These are phyloP conservation scores for Betta splendens DNA, from an alignment of 2,797 vertebrate genomes.

Conservation along the genomic window DNA sequence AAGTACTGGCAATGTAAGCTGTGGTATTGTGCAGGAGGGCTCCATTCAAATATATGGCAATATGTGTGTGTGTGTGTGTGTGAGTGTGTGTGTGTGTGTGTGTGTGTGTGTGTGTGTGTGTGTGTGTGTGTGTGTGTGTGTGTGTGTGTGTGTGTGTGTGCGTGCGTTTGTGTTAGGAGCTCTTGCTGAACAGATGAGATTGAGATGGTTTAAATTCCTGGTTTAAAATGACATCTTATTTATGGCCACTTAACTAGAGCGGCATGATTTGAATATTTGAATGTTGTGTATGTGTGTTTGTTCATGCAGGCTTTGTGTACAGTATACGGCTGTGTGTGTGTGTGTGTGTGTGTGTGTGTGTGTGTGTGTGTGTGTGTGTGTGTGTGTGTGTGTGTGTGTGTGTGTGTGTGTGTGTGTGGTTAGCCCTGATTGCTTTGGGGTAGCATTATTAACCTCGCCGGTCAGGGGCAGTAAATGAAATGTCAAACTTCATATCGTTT, in stretches of 20 bases:
- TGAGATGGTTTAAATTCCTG: slow-evolving; percentile 43
- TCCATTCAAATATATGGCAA: slow-evolving; percentile 29
- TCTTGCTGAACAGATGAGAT: slow-evolving; percentile 37
- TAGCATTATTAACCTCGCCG: slow-evolving; percentile 73
- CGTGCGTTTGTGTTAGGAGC: slow-evolving; percentile 19
- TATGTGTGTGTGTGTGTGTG: slow-evolving; percentile 13
- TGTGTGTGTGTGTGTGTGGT: slow-evolving; percentile 23
- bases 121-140: slow-evolving; percentile 13
- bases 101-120: not conserved
- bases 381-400: slow-evolving; percentile 1
- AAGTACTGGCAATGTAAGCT: slow-evolving; percentile 14
- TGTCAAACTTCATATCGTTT: slow-evolving; percentile 77
- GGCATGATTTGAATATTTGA: slow-evolving; percentile 65
- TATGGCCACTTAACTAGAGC: slow-evolving; percentile 51
- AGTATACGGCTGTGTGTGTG: not conserved
- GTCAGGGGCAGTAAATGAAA: slow-evolving; percentile 75
- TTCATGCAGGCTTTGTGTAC: too few relatives aligned
- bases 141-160: slow-evolving; percentile 8
- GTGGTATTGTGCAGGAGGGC: slow-evolving; percentile 35
- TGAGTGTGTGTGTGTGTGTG: slow-evolving; percentile 13
- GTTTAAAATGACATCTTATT: slow-evolving; percentile 68
- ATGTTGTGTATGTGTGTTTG: slow-evolving; percentile 42
- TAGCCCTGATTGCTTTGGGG: slow-evolving; percentile 70
- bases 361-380: slow-evolving; percentile 14
- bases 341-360: slow-evolving; percentile 35